These are phyloP conservation scores for Limulus polyphemus DNA, from an alignment of 2,888 invertebrate genomes.

Conservation along the genomic window DNA sequence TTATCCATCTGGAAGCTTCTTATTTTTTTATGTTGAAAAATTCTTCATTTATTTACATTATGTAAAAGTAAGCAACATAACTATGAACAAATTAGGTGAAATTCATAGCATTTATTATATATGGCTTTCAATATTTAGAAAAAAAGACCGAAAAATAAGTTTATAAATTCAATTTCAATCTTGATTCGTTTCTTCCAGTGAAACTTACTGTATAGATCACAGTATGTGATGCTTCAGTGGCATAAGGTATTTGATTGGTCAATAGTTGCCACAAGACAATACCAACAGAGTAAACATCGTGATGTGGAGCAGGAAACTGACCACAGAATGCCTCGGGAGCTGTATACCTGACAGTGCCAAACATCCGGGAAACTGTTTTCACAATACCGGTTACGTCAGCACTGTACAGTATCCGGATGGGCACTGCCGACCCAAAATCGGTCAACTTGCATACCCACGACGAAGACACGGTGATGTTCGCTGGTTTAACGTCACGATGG, in stretches of 20 bases:
- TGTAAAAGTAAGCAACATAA: too few species aligned
- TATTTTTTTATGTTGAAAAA: too few species aligned
- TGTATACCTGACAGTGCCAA: background rate
- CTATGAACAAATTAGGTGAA: too few species aligned
- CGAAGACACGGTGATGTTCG: background rate
- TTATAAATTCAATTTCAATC: too few species aligned
- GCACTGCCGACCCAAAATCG: background rate
- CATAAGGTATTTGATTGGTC: background rate
- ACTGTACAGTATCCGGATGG: background rate
- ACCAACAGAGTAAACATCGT: background rate
- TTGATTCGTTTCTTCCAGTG: too few species aligned
- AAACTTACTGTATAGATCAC: background rate
- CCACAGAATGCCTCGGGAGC: background rate
- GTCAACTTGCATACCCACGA: background rate
- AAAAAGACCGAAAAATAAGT: too few species aligned
- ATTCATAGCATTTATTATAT: too few species aligned
- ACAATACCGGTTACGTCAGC: background rate
- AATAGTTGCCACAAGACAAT: background rate
- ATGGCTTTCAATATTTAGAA: too few species aligned
- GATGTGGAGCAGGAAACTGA: background rate
- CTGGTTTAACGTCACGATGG: conserved; percentile 2
- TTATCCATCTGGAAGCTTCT: too few species aligned
- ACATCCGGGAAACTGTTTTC: background rate
- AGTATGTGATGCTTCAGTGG: background rate
- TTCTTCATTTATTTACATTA: too few species aligned